Evolutionary conservation across 2,113 vertebrate species (phyloP).

Genomic region (Nibea albiflora): DNA sequence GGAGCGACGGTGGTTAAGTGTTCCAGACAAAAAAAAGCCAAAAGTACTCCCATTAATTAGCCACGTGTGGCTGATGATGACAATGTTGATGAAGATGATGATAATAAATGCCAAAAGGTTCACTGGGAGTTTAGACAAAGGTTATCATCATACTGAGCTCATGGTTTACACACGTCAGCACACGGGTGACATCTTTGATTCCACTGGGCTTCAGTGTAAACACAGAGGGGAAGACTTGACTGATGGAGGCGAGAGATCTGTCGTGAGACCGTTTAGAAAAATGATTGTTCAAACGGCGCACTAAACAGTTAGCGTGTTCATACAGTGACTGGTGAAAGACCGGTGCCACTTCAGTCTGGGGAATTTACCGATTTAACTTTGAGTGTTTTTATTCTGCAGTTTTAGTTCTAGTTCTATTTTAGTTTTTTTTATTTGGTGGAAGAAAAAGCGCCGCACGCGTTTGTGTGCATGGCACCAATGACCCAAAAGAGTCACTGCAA

Average conservation of each 20-base stretch:
- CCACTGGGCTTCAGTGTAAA: slow-evolving; percentile 65
- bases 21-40: slow-evolving; percentile 57
- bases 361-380: neutral
- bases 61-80: slow-evolving; percentile 57
- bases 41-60: slow-evolving; percentile 56
- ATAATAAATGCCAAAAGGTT: slow-evolving; percentile 68
- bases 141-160: slow-evolving; percentile 76
- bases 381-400: neutral
- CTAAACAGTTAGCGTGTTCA: slow-evolving; percentile 5
- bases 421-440: neutral
- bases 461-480: no score
- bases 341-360: neutral
- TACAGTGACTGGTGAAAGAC: slow-evolving; percentile 5
- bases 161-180: slow-evolving; percentile 70
- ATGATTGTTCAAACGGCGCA: slow-evolving; percentile 9
- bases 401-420: neutral
- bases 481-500: neutral
- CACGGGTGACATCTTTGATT: slow-evolving; percentile 64
- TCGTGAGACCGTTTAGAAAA: slow-evolving; percentile 12
- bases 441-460: neutral
- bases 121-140: slow-evolving; percentile 72
- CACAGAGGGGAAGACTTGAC: slow-evolving; percentile 55
- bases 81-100: slow-evolving; percentile 65
- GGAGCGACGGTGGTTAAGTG: slow-evolving; percentile 31
- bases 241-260: slow-evolving; percentile 38